Percentiles rank a stretch among this genome's conserved stretches.
Conservation (phyloP, 2,888 invertebrate species). For the Esperia sulphurella region DNA sequence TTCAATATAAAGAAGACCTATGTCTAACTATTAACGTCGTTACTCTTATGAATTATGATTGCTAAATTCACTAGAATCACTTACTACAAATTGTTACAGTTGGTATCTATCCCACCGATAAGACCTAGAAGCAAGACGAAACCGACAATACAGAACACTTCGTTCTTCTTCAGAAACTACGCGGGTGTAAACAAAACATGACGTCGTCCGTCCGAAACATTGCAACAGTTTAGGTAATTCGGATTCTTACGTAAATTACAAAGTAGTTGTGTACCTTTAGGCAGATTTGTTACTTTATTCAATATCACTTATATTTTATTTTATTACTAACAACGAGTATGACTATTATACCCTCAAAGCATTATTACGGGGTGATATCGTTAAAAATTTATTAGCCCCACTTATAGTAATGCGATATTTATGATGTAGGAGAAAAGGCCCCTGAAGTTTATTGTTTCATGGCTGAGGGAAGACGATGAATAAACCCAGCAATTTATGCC, state of each 20-base stretch:
- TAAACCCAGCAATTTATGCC: conserved; percentile 59
- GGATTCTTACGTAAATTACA: conserved; percentile 17
- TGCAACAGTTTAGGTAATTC: not conserved
- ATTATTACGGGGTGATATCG: conserved; percentile 45
- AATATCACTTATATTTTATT: not conserved
- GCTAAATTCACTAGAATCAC: no score
- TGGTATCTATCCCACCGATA: no score
- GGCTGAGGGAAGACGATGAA: conserved; percentile 54
- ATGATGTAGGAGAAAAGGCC: conserved; percentile 53
- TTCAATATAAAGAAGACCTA: no score
- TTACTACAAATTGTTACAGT: no score
- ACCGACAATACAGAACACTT: no score
- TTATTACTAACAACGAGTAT: not conserved
- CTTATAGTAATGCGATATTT: conserved; percentile 71
- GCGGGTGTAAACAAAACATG: no score
- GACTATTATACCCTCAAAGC: not conserved
- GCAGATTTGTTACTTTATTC: not conserved
- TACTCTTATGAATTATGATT: no score
- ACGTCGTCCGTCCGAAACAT: no score
- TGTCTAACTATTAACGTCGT: no score
- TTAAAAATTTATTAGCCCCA: conserved; percentile 63
- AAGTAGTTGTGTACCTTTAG: conserved; percentile 29
- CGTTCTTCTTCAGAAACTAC: no score
- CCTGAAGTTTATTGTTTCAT: conserved; percentile 64
- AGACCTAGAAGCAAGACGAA: no score